These are phyloP conservation scores for Griposia aprilina DNA, from an alignment of 2,888 invertebrate species.

Conservation along the genomic window DNA sequence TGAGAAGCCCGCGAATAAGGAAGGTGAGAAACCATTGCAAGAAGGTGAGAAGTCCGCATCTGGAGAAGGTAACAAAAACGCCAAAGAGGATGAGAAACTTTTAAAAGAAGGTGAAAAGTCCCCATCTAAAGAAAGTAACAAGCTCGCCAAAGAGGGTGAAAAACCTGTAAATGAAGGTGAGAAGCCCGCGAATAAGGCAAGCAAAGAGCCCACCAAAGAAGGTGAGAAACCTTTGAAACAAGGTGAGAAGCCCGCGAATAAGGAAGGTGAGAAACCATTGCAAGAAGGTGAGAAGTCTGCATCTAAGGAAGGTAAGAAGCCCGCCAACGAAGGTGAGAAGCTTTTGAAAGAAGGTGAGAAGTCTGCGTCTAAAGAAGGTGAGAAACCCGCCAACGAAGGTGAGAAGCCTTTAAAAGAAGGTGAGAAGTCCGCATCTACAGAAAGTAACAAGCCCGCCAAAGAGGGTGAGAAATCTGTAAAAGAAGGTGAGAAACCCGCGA, in stretches of 20 bases:
- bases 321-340: not conserved
- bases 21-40: not conserved
- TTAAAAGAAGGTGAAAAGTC: fast-evolving
- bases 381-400: not conserved
- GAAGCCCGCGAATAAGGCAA: not conserved
- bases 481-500: not conserved
- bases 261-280: constrained; percentile 3
- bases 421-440: not conserved
- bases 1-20: not conserved
- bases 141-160: not conserved
- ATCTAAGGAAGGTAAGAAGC: not conserved
- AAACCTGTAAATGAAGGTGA: not conserved
- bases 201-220: not conserved
- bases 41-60: not conserved
- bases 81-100: not conserved
- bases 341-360: not conserved
- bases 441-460: not conserved
- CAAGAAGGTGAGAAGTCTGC: not conserved
- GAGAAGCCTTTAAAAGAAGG: not conserved
- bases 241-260: not conserved
- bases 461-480: not conserved
- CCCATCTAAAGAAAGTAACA: not conserved
- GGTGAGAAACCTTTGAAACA: not conserved
- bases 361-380: not conserved
- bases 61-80: not conserved